Conservation (phyloP, 2,113 vertebrate species). For the Triplophysa tibetana region DNA sequence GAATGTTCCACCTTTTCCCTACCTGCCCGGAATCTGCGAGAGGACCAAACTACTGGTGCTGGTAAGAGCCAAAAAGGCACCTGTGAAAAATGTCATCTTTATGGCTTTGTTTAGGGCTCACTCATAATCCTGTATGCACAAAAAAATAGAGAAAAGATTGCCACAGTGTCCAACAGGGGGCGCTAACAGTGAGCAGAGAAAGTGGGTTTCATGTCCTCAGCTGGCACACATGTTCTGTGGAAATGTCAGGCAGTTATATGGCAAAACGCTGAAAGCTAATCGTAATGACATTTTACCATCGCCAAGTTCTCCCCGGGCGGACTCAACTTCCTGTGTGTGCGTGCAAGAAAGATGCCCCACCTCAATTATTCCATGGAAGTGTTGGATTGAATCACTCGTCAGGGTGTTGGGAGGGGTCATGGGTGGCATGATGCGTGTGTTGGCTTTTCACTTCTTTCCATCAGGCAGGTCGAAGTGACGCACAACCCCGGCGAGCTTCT, state of each 20-base stretch:
- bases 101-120: background rate
- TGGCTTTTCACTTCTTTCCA: conserved; percentile 32
- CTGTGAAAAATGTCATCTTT: background rate
- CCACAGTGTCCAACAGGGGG: conserved; percentile 24
- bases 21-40: conserved; percentile 87
- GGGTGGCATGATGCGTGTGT: conserved; percentile 5
- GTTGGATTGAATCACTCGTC: conserved; percentile 45
- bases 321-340: background rate
- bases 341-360: conserved; percentile 25
- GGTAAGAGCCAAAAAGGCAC: conserved; percentile 71
- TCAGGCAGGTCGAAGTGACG: conserved; percentile 51
- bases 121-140: too few relatives aligned
- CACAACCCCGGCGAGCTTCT: conserved; percentile 38
- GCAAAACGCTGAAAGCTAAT: conserved; percentile 44
- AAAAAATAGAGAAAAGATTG: too few relatives aligned
- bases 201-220: conserved; percentile 2
- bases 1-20: conserved; percentile 81
- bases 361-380: conserved; percentile 47
- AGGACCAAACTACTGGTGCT: conserved; percentile 89
- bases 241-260: conserved; percentile 52
- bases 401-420: conserved; percentile 20
- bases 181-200: background rate
- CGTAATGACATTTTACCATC: conserved; percentile 52
- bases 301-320: conserved; percentile 20
- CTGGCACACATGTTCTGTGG: conserved; percentile 25